phyloP scores from a whole-genome alignment of 2,888 invertebrate genomes.

The Phragmatobia fuliginosa region DNA sequence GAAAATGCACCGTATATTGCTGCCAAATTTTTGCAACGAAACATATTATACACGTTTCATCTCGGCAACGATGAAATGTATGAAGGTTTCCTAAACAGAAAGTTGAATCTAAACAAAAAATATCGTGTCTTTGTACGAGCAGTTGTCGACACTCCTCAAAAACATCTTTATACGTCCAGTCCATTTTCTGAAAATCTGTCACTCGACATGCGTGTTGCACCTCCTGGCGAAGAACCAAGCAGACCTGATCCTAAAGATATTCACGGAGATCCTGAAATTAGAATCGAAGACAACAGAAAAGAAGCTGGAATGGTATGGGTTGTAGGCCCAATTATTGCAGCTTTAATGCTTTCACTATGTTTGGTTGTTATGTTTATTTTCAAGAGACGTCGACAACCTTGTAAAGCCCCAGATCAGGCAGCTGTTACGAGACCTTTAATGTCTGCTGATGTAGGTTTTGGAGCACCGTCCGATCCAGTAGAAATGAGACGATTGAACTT shows the following conservation, averaged over 20 bases:
- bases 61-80: conserved; percentile 96
- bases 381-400: conserved; percentile 93
- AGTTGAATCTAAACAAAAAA: conserved; percentile 92
- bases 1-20: conserved; percentile 96
- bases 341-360: conserved; percentile 93
- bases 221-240: conserved; percentile 94
- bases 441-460: conserved; percentile 93
- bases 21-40: conserved; percentile 96
- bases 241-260: conserved; percentile 95
- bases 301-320: conserved; percentile 97
- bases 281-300: conserved; percentile 92
- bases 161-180: conserved; percentile 97
- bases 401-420: conserved; percentile 96
- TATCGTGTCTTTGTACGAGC: conserved; percentile 98
- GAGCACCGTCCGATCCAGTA: conserved; percentile 97
- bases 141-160: conserved; percentile 97
- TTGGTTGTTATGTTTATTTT: conserved; percentile 93
- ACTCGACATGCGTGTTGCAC: conserved; percentile 95
- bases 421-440: conserved; percentile 96
- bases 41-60: conserved; percentile 96
- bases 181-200: conserved; percentile 96
- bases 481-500: conserved; percentile 98
- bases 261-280: conserved; percentile 91
- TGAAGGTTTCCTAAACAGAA: conserved; percentile 95
- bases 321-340: conserved; percentile 96